Conservation (phyloP, 2,888 invertebrate species). For the Chouioia cunea region DNA sequence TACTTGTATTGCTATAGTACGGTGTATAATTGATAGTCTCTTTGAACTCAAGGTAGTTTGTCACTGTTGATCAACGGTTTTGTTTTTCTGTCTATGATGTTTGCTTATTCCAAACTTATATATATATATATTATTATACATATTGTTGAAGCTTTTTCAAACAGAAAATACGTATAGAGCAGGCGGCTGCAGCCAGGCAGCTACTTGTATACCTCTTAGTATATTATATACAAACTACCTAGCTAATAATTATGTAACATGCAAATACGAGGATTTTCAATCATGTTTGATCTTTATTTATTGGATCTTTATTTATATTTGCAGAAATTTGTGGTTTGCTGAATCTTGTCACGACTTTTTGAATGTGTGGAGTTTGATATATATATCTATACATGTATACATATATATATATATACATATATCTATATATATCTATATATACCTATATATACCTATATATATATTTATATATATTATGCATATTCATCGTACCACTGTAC, state of each 20-base stretch:
- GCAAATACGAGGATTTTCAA: conserved; percentile 63
- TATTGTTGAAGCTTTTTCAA: no score
- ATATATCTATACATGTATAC: conserved; percentile 40
- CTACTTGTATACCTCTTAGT: not conserved
- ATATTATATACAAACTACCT: conserved; percentile 50
- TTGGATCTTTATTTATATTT: conserved; percentile 66
- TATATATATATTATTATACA: no score
- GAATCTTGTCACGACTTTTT: conserved; percentile 67
- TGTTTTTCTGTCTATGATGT: no score
- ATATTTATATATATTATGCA: conserved; percentile 48
- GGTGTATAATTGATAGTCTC: conserved; percentile 61
- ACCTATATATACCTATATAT: no score
- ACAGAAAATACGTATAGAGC: no score
- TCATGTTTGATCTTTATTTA: conserved; percentile 65
- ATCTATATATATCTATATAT: no score
- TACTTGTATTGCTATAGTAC: conserved; percentile 58
- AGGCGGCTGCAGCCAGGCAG: no score
- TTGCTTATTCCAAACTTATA: no score
- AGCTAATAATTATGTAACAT: conserved; percentile 59
- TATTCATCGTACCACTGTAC: conserved; percentile 53
- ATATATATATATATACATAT: no score
- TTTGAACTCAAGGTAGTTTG: conserved; percentile 60
- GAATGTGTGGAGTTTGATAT: conserved; percentile 66
- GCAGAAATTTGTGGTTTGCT: conserved; percentile 68
- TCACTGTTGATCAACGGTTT: conserved; percentile 49